These are phyloP conservation scores for Xanthorhoe designata DNA, from an alignment of 2,888 invertebrate species.

Conservation along the genomic window DNA sequence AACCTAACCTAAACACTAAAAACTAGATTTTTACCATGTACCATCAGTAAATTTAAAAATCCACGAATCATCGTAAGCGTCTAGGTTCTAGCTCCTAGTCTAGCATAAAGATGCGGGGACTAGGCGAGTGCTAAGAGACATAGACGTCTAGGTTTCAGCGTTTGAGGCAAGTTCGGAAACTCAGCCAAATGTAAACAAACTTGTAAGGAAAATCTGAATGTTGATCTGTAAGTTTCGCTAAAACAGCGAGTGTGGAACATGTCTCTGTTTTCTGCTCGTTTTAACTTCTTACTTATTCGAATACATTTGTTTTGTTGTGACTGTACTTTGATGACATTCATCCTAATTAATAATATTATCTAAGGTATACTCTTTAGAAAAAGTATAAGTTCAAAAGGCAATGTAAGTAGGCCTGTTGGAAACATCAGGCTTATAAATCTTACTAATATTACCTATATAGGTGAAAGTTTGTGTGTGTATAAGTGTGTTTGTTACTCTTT, in stretches of 20 bases:
- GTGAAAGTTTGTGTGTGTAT: too few relatives aligned
- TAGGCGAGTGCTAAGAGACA: constrained; percentile 18
- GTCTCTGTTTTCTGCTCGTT: constrained; percentile 12
- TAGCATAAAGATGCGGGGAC: constrained; percentile 11
- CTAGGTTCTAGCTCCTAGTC: constrained; percentile 1
- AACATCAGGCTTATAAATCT: too few relatives aligned
- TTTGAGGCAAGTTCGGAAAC: constrained; percentile 30
- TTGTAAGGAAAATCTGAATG: constrained; percentile 31
- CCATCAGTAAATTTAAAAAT: too few relatives aligned
- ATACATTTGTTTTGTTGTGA: background rate
- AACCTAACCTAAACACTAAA: too few relatives aligned
- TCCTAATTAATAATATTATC: too few relatives aligned
- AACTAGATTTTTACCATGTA: too few relatives aligned
- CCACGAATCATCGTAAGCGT: too few relatives aligned
- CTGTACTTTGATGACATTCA: background rate
- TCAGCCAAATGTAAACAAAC: constrained; percentile 32
- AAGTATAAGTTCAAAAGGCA: too few relatives aligned
- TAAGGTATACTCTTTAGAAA: too few relatives aligned
- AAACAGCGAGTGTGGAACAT: constrained; percentile 2
- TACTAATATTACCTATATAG: too few relatives aligned
- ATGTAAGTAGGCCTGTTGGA: too few relatives aligned
- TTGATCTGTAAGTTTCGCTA: constrained; percentile 23
- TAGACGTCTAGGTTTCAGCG: constrained; percentile 29
- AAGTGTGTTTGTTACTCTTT: too few relatives aligned
- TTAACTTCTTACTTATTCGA: background rate